Conservation (phyloP, 2,888 invertebrate species). For the Hydrotaea diabolus region DNA sequence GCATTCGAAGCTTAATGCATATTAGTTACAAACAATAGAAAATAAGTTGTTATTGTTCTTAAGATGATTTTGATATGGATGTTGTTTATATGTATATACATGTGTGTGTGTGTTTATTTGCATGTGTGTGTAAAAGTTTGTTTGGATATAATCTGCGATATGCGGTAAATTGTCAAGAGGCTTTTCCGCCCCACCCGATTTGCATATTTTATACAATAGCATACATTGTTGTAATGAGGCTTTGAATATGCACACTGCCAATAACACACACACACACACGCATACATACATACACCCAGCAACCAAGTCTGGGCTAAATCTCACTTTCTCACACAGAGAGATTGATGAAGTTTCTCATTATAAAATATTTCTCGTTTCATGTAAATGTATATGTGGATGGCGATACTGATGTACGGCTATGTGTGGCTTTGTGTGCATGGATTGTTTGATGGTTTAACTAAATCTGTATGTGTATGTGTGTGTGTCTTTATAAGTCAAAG, state of each 20-base stretch:
- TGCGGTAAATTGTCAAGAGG: slow-evolving; percentile 44
- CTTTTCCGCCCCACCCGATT: slow-evolving; percentile 26
- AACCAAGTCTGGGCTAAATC: not conserved
- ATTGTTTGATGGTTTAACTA: not conserved
- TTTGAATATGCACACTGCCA: slow-evolving; percentile 13
- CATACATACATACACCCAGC: not conserved
- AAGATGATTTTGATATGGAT: slow-evolving; percentile 10
- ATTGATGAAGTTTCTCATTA: slow-evolving; percentile 51
- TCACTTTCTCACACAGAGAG: not conserved
- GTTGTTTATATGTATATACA: not conserved
- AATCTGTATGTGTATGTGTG: not conserved
- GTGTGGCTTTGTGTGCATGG: not conserved
- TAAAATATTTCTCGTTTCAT: slow-evolving; percentile 34
- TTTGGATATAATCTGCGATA: slow-evolving; percentile 25
- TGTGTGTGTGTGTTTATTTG: not conserved
- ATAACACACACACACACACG: not conserved
- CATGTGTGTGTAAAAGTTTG: not conserved
- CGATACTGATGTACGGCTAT: too few species aligned
- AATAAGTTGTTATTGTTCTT: slow-evolving; percentile 33
- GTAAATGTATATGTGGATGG: too few species aligned
- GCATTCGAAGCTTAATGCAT: not conserved
- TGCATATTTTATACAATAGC: slow-evolving; percentile 43
- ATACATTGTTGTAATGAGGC: not conserved
- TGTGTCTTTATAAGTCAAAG: slow-evolving; percentile 15
- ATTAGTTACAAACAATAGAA: not conserved